Base-by-base conservation (phyloP, 2,888 invertebrate species). In the Heliconius sara region DNA sequence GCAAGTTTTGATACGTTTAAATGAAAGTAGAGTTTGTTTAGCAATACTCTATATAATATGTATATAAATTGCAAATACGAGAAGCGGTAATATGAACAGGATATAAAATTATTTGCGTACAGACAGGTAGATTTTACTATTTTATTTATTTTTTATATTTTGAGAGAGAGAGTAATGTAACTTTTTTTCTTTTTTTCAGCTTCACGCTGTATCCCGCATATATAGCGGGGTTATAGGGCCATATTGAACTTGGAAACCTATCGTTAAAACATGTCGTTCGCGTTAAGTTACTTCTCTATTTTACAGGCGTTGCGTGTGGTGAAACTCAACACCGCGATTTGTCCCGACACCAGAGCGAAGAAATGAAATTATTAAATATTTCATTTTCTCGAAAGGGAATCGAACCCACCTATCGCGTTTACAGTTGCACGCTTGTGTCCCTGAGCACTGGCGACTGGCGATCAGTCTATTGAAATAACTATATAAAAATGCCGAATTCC, bases 1-100 rank as follows among this genome's bases (percentile, higher is more conserved):
- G 57, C 5, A 39, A 39, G 74, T 63, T 74, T 43, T 25, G 25
- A 63, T 57, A 72, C n/a, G 34, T 73, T 60, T n/a, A 73, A 73
- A 73, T 60, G 1, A 25, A 25, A 3, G 30, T 16, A 16, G 22
- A 72, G 34, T n/a, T 57, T 60, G 25, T 57, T n/a, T 16, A 60
- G 57, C 34, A 22, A 72, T 57, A 34, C 10, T 67, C 67, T 71
- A 30, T 71, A 30, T 47, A 5, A 30, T 22, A 57, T 27, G n/a
- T n/a, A 68, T 22, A 57, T 57, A 60, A 60, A 12, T 73, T 34
- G 34, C 7, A 34, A 60, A 16, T 73, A 43, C 25, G 16, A 70
- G n/a, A 43, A 43, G 0, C 39, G 25, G 43, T 16, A 34, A 70
- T 70, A 47, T 43, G n/a, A 25, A 70, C n/a, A 25, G 39, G 9